Conservation (phyloP, 2,113 vertebrate genomes). For the Colistium nudipinnis region DNA sequence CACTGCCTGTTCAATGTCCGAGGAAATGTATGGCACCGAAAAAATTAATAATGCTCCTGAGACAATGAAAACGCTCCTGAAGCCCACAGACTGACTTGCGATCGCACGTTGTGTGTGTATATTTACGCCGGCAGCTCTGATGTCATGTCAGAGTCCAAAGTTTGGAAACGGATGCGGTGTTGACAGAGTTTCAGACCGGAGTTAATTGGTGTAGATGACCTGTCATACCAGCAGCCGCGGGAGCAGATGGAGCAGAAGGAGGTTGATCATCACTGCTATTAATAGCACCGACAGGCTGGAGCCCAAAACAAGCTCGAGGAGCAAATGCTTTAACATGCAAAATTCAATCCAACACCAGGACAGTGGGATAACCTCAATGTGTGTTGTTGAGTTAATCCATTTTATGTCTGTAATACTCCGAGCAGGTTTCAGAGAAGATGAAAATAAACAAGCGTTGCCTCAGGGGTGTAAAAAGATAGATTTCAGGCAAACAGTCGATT, state of each 20-base stretch:
- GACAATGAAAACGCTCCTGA: neutral
- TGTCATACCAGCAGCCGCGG: slow-evolving; percentile 40
- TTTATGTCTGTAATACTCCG: neutral
- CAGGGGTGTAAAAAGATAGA: neutral
- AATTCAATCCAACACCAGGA: slow-evolving; percentile 1
- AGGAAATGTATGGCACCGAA: too few species aligned
- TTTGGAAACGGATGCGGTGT: slow-evolving; percentile 42
- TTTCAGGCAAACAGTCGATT: neutral
- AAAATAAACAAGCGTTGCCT: neutral
- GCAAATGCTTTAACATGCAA: slow-evolving; percentile 16
- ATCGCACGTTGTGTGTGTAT: neutral
- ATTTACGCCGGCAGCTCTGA: slow-evolving; percentile 11
- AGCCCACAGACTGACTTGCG: neutral
- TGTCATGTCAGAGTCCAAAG: slow-evolving; percentile 19
- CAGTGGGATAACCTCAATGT: slow-evolving; percentile 6
- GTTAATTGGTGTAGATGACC: slow-evolving; percentile 67
- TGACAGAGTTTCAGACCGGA: slow-evolving; percentile 40
- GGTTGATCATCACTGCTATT: slow-evolving; percentile 44
- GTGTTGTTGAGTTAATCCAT: slow-evolving; percentile 27
- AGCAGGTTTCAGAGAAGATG: neutral
- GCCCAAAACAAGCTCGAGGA: neutral
- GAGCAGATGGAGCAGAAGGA: slow-evolving; percentile 24
- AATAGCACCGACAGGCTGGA: slow-evolving; percentile 23
- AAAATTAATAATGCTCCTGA: neutral
- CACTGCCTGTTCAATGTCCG: neutral